Evolutionary conservation across 1,140 invertebrate genomes (phyloP).

Genomic region (Drosophila baimaii): DNA sequence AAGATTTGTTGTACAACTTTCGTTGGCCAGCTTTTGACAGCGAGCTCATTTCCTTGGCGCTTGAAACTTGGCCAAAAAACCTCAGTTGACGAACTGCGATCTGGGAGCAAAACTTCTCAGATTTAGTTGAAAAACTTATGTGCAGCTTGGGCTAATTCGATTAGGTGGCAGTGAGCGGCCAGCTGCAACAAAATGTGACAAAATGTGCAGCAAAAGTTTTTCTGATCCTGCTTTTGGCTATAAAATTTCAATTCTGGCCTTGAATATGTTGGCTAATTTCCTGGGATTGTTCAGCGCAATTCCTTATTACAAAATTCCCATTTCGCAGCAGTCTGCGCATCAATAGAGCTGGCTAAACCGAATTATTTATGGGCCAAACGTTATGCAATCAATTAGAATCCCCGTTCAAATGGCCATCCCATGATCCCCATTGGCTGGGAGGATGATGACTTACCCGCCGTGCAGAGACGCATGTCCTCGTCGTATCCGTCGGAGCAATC

Average conservation of each 20-base stretch:
- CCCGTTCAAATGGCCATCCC: constrained; percentile 6
- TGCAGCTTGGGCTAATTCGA: constrained; percentile 62
- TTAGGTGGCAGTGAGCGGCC: constrained; percentile 47
- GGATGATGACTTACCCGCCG: constrained; percentile 89
- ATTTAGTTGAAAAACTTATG: constrained; percentile 42
- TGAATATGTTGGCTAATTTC: constrained; percentile 46
- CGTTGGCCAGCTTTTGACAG: constrained; percentile 14
- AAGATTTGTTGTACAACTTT: constrained; percentile 17
- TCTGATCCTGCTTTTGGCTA: constrained; percentile 13
- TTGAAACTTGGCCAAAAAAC: constrained; percentile 29
- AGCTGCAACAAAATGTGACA: constrained; percentile 35
- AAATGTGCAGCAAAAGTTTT: constrained; percentile 49
- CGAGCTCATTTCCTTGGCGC: constrained; percentile 34
- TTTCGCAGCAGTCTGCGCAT: neutral
- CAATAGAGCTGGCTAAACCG: neutral
- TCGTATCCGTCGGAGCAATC: constrained; percentile 95
- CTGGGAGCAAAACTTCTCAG: constrained; percentile 46
- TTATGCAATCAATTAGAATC: constrained; percentile 42
- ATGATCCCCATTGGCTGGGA: neutral
- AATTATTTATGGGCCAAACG: constrained; percentile 42
- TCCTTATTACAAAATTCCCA: neutral
- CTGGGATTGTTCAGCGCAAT: neutral
- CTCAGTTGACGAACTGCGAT: constrained; percentile 46
- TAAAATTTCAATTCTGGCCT: constrained; percentile 33
- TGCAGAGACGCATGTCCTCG: constrained; percentile 95